Percentiles rank a stretch among this genome's conserved stretches.
These are phyloP conservation scores for Condylura cristata DNA, from an alignment of 2,113 vertebrate species.

Conservation along the genomic window DNA sequence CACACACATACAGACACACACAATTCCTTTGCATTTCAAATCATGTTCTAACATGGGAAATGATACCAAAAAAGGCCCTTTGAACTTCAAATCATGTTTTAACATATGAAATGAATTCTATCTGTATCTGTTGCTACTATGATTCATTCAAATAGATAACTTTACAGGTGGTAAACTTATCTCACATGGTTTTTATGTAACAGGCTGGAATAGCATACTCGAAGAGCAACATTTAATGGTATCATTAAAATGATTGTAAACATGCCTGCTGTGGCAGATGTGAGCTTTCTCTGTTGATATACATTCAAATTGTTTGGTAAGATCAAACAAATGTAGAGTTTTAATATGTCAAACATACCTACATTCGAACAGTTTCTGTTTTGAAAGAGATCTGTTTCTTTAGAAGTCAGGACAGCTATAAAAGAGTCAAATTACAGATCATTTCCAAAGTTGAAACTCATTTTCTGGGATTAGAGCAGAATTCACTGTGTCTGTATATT, in stretches of 20 bases:
- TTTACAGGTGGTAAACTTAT: conserved; percentile 84
- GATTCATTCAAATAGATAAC: conserved; percentile 70
- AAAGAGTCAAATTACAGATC: conserved; percentile 84
- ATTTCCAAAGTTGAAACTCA: conserved; percentile 74
- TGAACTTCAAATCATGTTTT: conserved; percentile 50
- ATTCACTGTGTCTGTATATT: conserved; percentile 66
- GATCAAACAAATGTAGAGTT: conserved; percentile 85
- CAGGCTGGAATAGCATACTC: conserved; percentile 75
- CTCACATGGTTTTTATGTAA: conserved; percentile 78
- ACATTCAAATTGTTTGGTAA: conserved; percentile 80
- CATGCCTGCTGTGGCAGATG: conserved; percentile 84
- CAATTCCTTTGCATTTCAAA: conserved; percentile 57
- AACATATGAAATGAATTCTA: conserved; percentile 58
- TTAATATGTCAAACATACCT: conserved; percentile 81
- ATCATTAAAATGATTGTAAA: conserved; percentile 87
- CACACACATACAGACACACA: too few species aligned
- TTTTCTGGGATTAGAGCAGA: conserved; percentile 82
- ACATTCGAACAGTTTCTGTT: conserved; percentile 81
- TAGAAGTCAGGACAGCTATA: conserved; percentile 81
- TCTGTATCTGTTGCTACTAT: conserved; percentile 62
- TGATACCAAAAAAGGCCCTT: too few species aligned
- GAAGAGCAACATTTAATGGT: conserved; percentile 82
- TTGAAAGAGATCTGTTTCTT: conserved; percentile 83
- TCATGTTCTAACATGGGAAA: conserved; percentile 59
- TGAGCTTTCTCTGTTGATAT: conserved; percentile 81